These are phyloP conservation scores for Aphelenchoides fujianensis DNA, from an alignment of 1,140 invertebrate genomes.

Conservation along the genomic window DNA sequence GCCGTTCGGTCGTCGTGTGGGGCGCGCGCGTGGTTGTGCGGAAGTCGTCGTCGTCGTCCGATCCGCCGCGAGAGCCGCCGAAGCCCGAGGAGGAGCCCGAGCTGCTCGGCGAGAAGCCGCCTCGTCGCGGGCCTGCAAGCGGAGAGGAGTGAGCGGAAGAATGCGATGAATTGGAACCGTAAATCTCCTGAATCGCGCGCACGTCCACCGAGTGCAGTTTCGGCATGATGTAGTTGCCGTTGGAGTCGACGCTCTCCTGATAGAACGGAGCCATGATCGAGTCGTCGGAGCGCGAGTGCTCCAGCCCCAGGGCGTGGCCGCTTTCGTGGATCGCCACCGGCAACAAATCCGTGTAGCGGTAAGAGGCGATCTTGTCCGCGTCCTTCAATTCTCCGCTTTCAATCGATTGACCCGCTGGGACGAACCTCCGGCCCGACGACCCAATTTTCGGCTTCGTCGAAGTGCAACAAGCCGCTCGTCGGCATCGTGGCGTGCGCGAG, in stretches of 20 bases:
- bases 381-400: not conserved
- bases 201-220: constrained; percentile 36
- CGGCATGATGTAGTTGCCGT: constrained; percentile 26
- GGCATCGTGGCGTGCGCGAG: constrained; percentile 61
- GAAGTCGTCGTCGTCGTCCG: not conserved
- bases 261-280: constrained; percentile 62
- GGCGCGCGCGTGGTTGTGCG: constrained; percentile 9
- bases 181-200: constrained; percentile 40
- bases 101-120: constrained; percentile 34
- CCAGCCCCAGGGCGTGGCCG: constrained; percentile 35
- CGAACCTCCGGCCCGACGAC: constrained; percentile 14
- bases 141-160: constrained; percentile 26
- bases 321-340: constrained; percentile 60
- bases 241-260: constrained; percentile 35
- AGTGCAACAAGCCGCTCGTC: constrained; percentile 54
- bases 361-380: constrained; percentile 18
- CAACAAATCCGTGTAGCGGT: constrained; percentile 54
- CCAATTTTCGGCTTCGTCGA: constrained; percentile 61
- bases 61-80: too few species aligned
- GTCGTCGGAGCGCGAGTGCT: constrained; percentile 52
- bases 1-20: too few species aligned
- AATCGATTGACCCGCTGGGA: not conserved
- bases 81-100: constrained; percentile 1
- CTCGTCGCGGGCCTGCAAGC: constrained; percentile 27
- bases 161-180: constrained; percentile 27